Evolutionary conservation across 2,797 vertebrate species (phyloP).

Genomic region (Tapirus indicus): DNA sequence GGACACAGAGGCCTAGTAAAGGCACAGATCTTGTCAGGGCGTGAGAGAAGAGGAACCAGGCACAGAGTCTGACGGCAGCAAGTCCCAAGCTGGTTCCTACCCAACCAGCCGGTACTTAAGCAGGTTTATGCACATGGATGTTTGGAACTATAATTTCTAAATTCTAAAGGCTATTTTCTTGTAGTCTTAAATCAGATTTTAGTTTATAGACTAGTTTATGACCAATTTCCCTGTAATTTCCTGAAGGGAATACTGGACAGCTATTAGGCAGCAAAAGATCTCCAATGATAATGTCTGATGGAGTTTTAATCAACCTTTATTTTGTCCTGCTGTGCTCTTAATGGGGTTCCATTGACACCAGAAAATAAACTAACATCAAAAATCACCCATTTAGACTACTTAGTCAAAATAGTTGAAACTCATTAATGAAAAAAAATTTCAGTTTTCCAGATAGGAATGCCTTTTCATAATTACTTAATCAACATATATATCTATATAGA

Average conservation of each 20-base stretch:
- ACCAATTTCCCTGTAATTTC: slow-evolving; percentile 14
- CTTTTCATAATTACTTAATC: slow-evolving; percentile 27
- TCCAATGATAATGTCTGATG: neutral
- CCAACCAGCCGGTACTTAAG: neutral
- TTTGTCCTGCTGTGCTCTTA: neutral
- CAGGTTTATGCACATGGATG: neutral
- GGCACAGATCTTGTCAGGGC: neutral
- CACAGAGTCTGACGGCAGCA: fast-evolving
- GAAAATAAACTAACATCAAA: slow-evolving; percentile 54
- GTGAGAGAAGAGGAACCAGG: fast-evolving
- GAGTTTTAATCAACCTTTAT: neutral
- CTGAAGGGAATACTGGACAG: neutral
- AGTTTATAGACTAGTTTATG: slow-evolving; percentile 12
- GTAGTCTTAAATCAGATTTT: neutral
- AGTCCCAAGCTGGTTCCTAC: neutral
- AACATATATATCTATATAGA: neutral
- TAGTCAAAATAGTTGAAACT: slow-evolving; percentile 25
- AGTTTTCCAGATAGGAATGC: neutral
- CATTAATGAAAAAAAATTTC: slow-evolving; percentile 26
- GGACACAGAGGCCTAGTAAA: neutral
- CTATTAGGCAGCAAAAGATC: neutral
- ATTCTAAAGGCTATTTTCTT: slow-evolving; percentile 37
- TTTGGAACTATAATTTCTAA: slow-evolving; percentile 9
- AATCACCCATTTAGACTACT: neutral
- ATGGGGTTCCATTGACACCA: neutral